A percentile compares a stretch with the other conserved stretches of the same genome.
Evolutionary conservation across 2,888 invertebrate species (phyloP).

Genomic region (Perdita meconis): DNA sequence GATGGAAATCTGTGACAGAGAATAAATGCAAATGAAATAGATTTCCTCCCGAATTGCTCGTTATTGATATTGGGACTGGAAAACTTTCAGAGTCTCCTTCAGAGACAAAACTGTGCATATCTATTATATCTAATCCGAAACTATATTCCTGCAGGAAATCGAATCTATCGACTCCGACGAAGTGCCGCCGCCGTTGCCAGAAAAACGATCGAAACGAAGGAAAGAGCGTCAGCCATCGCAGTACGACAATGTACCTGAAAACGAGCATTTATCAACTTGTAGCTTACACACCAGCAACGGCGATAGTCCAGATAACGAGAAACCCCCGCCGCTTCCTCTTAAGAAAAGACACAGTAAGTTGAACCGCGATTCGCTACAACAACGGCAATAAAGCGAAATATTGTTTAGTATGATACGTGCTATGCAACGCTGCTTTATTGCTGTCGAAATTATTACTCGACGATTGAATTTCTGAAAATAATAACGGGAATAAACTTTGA

Average conservation of each 20-base stretch:
- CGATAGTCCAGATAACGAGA: constrained; percentile 86
- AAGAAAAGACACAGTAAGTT: constrained; percentile 98
- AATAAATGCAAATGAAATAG: too few species aligned
- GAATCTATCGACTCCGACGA: constrained; percentile 77
- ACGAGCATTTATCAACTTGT: constrained; percentile 84
- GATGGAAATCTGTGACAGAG: too few species aligned
- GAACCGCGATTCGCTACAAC: constrained; percentile 51
- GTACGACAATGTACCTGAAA: constrained; percentile 89
- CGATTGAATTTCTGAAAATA: background rate
- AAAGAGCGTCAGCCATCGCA: constrained; percentile 88
- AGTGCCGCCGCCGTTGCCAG: constrained; percentile 87
- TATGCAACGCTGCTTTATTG: constrained; percentile 33
- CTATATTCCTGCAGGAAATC: constrained; percentile 73
- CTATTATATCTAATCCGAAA: background rate
- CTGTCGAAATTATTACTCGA: constrained; percentile 9
- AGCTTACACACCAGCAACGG: constrained; percentile 81
- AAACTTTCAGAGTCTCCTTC: too few species aligned
- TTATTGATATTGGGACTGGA: too few species aligned
- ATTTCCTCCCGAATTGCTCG: too few species aligned
- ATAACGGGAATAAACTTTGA: background rate
- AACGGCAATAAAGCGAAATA: constrained; percentile 34
- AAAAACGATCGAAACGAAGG: constrained; percentile 85
- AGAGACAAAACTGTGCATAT: too few species aligned
- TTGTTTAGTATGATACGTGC: background rate
- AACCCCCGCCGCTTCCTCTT: constrained; percentile 95